These are phyloP conservation scores for Herminia tarsipennalis DNA, from an alignment of 2,888 invertebrate species.

Conservation along the genomic window DNA sequence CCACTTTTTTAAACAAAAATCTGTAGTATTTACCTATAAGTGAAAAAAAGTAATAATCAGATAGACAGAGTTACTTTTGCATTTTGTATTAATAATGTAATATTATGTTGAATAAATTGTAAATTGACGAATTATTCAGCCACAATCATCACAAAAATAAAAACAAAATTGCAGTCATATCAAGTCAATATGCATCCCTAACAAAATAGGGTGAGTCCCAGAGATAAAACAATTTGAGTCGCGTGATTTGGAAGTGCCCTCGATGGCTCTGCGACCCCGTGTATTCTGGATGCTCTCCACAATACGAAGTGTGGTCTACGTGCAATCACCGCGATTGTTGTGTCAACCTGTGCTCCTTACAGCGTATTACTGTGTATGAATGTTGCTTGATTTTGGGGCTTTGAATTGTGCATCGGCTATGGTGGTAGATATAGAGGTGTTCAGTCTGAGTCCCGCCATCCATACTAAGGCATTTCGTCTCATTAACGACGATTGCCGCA, in stretches of 20 bases:
- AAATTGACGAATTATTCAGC: no score
- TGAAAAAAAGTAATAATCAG: no score
- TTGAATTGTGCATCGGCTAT: background rate
- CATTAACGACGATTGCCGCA: no score
- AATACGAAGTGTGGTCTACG: slow-evolving; percentile 11
- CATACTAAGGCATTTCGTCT: no score
- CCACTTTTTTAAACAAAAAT: no score
- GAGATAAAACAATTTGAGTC: slow-evolving; percentile 32
- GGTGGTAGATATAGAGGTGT: no score
- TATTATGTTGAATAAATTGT: no score
- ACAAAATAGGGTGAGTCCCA: slow-evolving; percentile 6
- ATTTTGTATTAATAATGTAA: no score
- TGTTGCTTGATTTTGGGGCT: slow-evolving; percentile 15
- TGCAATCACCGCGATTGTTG: slow-evolving; percentile 29
- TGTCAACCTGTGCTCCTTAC: slow-evolving; percentile 30
- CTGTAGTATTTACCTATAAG: no score
- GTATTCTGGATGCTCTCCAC: slow-evolving; percentile 4
- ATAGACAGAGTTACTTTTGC: no score
- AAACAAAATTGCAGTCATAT: background rate
- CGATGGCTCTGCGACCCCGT: slow-evolving; percentile 8
- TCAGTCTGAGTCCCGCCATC: no score
- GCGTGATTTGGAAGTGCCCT: slow-evolving; percentile 28
- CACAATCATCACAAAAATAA: background rate
- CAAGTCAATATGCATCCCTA: slow-evolving; percentile 2
- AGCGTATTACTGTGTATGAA: slow-evolving; percentile 14